Evolutionary conservation across 1,140 invertebrate species (phyloP), one percentile per base, ranked within the genome.

Genomic region (Chironomus tepperi): DNA sequence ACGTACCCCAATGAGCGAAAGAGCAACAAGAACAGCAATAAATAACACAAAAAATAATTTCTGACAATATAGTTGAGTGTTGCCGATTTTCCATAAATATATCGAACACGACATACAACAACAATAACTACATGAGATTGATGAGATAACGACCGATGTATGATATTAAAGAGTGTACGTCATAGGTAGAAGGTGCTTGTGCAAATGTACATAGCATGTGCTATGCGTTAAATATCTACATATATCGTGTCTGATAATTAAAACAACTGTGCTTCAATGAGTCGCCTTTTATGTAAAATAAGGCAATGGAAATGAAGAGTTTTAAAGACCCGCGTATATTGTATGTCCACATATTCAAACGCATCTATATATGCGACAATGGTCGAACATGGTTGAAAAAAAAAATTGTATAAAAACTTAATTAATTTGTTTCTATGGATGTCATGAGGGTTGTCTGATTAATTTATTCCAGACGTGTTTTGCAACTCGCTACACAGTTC

Each of bases 351-450:
- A 57, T n/a, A 57, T 15, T n/a, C 9, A 47, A 5, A 47, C 2
- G 15, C 42, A 10, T 43, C 9, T 12, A 47, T 12, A 9, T 12
- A 12, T 57, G 12, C 12, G 47, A n/a, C 12, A 10, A 18, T 19
- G 16, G 65, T 21, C 16, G 64, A 19, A 21, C n/a, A 70, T 70
- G 18, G n/a, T 12, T 57, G 47, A 57, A 57, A 19, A 70, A 18
- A 70, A 7, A 70, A 21, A 9, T 9, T 18, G 10, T 9, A 70
- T 9, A 9, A 70, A 16, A 70, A 21, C 65, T 70, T 70, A 70
- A 70, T 70, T 70, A 70, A 70, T 70, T 70, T 70, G 65, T 70
- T 70, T 70, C 65, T 70, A 70, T 70, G 18, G 65, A 21, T 70
- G 19, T 70, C 65, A 70, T 70, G 19, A 70, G 65, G 65, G 65